phyloP scores from a whole-genome alignment of 2,113 vertebrate species.

The Rutilus rutilus region DNA sequence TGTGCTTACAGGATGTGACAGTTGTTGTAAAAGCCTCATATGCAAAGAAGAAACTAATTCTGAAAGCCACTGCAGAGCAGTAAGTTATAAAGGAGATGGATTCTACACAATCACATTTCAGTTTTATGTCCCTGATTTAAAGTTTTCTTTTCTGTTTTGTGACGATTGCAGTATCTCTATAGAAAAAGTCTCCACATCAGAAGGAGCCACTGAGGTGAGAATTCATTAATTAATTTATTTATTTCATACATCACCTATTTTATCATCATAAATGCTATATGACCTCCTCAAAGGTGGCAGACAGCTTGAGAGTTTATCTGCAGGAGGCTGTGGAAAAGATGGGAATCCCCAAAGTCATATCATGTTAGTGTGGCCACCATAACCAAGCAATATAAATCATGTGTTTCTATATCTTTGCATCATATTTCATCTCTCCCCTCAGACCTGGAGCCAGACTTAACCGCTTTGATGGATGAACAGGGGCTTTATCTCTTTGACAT shows the following conservation, averaged over 20 bases:
- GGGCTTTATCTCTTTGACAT: conserved; percentile 79
- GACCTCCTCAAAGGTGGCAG: conserved; percentile 57
- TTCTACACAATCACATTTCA: not conserved
- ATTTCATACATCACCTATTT: too few species aligned
- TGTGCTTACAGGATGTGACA: conserved; percentile 60
- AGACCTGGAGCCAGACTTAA: conserved; percentile 78
- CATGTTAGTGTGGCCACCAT: conserved; percentile 71
- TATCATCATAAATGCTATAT: not conserved
- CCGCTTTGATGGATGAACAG: conserved; percentile 80
- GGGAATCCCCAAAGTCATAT: conserved; percentile 80
- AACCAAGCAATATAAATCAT: not conserved
- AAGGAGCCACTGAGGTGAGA: conserved; percentile 56
- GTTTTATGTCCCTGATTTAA: not conserved
- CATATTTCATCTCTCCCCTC: not conserved
- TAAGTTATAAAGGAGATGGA: conserved; percentile 53
- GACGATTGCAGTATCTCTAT: conserved; percentile 57
- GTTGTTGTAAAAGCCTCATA: conserved; percentile 74
- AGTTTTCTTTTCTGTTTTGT: not conserved
- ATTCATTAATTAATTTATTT: conserved; percentile 1
- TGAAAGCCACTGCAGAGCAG: conserved; percentile 66
- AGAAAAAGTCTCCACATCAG: conserved; percentile 18
- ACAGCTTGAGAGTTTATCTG: conserved; percentile 67
- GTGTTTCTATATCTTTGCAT: conserved; percentile 5
- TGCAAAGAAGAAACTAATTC: conserved; percentile 75
- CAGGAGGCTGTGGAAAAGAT: conserved; percentile 70